Percentiles rank a stretch among this genome's conserved stretches.
Conservation (phyloP, 2,113 vertebrate genomes). For the Sarotherodon lohbergeri region DNA sequence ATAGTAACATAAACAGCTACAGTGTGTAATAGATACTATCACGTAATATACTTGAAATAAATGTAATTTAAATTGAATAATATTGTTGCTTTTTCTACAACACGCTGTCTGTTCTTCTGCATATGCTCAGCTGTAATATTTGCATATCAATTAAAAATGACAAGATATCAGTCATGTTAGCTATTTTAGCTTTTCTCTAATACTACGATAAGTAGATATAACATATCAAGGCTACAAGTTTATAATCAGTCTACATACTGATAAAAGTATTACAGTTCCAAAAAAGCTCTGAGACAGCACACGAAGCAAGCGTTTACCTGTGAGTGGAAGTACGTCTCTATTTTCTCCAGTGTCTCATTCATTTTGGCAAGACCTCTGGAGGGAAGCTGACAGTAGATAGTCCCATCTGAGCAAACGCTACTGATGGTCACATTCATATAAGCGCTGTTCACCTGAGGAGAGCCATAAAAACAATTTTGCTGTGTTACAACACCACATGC, state of each 20-base stretch:
- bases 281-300: neutral
- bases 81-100: neutral
- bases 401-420: slow-evolving; percentile 90
- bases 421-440: slow-evolving; percentile 86
- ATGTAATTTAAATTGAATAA: neutral
- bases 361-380: slow-evolving; percentile 86
- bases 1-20: neutral
- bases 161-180: neutral
- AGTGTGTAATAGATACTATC: neutral
- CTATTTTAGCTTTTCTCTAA: neutral
- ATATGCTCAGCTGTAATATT: neutral
- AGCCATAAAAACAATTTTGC: neutral
- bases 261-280: neutral
- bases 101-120: neutral
- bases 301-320: slow-evolving; percentile 69
- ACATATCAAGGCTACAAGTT: neutral
- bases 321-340: slow-evolving; percentile 82
- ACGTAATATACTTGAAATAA: neutral
- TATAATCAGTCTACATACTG: neutral
- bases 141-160: neutral
- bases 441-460: slow-evolving; percentile 78
- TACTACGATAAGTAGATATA: accelerated
- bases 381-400: slow-evolving; percentile 87
- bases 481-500: neutral
- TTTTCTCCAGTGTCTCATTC: slow-evolving; percentile 77